A percentile compares a stretch with the other conserved stretches of the same genome.
phyloP scores from a whole-genome alignment of 2,888 invertebrate genomes.

The Schizaphis graminum region DNA sequence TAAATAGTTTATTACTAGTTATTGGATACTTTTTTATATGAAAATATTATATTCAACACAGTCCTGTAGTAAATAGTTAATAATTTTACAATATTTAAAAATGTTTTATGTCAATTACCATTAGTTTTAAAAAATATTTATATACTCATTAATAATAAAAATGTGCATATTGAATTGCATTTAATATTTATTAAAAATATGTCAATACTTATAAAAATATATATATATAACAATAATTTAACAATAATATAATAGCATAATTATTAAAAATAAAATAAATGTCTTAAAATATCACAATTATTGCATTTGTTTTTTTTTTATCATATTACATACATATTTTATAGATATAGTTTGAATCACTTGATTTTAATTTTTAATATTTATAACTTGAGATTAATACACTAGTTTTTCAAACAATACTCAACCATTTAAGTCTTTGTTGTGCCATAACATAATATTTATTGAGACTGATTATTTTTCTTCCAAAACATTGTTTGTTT shows the following conservation, averaged over 20 bases:
- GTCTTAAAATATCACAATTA: slow-evolving; percentile 62
- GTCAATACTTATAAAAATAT: slow-evolving; percentile 50
- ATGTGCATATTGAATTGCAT: not conserved
- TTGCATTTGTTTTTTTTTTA: slow-evolving; percentile 21
- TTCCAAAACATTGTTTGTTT: slow-evolving; percentile 73
- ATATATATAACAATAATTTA: slow-evolving; percentile 53
- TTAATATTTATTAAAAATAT: slow-evolving; percentile 54
- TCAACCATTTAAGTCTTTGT: not conserved
- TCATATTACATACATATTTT: slow-evolving; percentile 13
- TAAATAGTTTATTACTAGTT: slow-evolving; percentile 38
- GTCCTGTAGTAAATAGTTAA: slow-evolving; percentile 24
- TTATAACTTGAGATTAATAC: not conserved
- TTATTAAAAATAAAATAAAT: slow-evolving; percentile 57
- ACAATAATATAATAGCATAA: slow-evolving; percentile 52
- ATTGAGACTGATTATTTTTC: slow-evolving; percentile 69
- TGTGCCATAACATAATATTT: not conserved
- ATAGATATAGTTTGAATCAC: not conserved
- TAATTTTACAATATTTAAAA: slow-evolving; percentile 24
- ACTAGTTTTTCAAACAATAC: not conserved
- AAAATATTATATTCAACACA: slow-evolving; percentile 44
- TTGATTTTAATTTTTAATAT: not conserved
- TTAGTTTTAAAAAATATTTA: slow-evolving; percentile 57
- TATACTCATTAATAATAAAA: slow-evolving; percentile 31
- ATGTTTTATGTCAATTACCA: slow-evolving; percentile 62
- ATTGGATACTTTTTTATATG: slow-evolving; percentile 7